phyloP scores from a whole-genome alignment of 2,888 invertebrate species.

The Beris chalybata region DNA sequence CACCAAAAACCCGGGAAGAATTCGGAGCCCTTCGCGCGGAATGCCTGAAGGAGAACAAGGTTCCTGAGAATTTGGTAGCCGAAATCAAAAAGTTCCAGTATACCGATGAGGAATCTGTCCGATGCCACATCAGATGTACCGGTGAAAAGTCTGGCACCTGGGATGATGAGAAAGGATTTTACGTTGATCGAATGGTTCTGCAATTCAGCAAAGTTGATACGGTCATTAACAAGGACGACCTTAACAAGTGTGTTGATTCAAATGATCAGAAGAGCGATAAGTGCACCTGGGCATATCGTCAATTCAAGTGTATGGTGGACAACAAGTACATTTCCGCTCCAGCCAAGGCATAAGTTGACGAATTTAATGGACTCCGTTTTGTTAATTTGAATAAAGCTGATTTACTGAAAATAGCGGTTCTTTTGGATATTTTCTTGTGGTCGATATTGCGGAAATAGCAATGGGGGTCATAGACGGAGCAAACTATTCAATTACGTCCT shows the following conservation, averaged over 20 bases:
- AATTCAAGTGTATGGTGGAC: constrained; percentile 17
- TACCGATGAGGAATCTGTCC: constrained; percentile 7
- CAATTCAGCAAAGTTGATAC: neutral
- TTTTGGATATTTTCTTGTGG: too few species aligned
- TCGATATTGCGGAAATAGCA: too few species aligned
- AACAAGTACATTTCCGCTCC: constrained; percentile 3
- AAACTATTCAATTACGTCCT: too few species aligned
- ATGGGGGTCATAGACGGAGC: too few species aligned
- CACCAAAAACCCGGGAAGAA: constrained; percentile 14
- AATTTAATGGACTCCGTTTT: too few species aligned
- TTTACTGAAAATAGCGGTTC: too few species aligned
- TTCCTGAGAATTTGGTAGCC: constrained; percentile 4
- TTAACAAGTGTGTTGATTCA: constrained; percentile 4
- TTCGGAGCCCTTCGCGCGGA: neutral
- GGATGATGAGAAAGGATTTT: constrained; percentile 1
- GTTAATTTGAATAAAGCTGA: too few species aligned
- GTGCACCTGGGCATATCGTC: constrained; percentile 9
- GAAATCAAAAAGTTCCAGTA: neutral
- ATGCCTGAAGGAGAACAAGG: constrained; percentile 10
- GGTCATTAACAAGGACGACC: neutral
- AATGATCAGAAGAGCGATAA: constrained; percentile 4
- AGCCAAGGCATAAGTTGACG: too few species aligned
- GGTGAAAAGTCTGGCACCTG: neutral
- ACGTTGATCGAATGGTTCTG: constrained; percentile 10
- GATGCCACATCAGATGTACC: constrained; percentile 12